Evolutionary conservation across 2,797 vertebrate genomes (phyloP).

Genomic region (Sebastes steindachneri): DNA sequence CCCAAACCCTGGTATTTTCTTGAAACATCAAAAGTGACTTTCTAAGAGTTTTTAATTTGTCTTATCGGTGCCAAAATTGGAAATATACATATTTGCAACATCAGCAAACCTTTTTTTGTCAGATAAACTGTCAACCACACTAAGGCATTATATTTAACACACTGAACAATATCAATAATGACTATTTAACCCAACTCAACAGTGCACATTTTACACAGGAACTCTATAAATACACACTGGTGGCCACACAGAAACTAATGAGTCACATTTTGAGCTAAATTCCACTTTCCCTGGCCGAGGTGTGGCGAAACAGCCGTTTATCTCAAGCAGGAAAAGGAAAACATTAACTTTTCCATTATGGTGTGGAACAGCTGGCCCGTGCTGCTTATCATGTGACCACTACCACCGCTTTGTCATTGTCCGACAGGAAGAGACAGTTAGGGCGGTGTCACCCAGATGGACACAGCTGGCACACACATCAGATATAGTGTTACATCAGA

Average conservation of each 20-base stretch:
- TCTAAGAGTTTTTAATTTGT: neutral
- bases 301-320: constrained; percentile 24
- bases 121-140: neutral
- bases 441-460: constrained; percentile 35
- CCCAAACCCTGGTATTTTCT: neutral
- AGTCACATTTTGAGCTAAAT: constrained; percentile 34
- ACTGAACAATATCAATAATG: neutral
- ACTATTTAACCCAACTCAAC: neutral
- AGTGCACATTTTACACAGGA: neutral
- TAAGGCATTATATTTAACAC: neutral
- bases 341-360: constrained; percentile 47
- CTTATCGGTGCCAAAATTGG: neutral
- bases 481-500: constrained; percentile 28
- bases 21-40: neutral
- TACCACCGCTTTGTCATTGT: constrained; percentile 25
- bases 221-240: neutral
- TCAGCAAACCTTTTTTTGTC: neutral
- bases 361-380: constrained; percentile 38
- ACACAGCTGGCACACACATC: constrained; percentile 10
- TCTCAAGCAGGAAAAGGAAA: constrained; percentile 58
- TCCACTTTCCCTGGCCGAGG: neutral
- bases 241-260: neutral
- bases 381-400: constrained; percentile 49
- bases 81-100: neutral
- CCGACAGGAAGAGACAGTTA: constrained; percentile 59